These are phyloP conservation scores for Globodera rostochiensis DNA, from an alignment of 1,140 invertebrate species.

Conservation along the genomic window DNA sequence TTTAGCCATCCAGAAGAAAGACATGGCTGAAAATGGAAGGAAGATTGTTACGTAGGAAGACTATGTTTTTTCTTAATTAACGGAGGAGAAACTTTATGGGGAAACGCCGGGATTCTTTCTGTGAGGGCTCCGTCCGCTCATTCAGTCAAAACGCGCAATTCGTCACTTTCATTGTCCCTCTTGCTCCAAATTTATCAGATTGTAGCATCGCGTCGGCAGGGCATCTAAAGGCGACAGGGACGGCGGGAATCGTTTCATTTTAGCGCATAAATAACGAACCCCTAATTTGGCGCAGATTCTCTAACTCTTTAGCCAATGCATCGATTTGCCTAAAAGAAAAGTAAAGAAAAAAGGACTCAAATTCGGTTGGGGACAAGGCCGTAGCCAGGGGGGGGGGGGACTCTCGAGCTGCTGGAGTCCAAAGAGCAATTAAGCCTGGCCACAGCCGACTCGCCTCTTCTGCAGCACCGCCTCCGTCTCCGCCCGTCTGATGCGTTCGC, in stretches of 20 bases:
- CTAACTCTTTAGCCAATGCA: conserved; percentile 50
- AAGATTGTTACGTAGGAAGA: no score
- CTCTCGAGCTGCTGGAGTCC: conserved; percentile 20
- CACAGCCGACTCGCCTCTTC: not conserved
- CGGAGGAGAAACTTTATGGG: no score
- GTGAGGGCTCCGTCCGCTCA: not conserved
- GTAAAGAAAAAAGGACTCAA: not conserved
- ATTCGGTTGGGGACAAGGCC: no score
- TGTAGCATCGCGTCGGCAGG: conserved; percentile 60
- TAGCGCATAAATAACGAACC: not conserved
- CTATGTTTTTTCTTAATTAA: no score
- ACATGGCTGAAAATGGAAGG: no score
- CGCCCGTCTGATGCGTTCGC: conserved; percentile 44
- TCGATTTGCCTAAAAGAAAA: conserved; percentile 30
- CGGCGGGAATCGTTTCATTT: not conserved
- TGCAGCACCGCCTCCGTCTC: conserved; percentile 47
- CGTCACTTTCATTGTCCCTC: conserved; percentile 50
- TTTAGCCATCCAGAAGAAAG: no score
- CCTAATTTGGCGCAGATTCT: conserved; percentile 52
- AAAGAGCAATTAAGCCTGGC: conserved; percentile 37
- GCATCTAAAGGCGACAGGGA: conserved; percentile 41
- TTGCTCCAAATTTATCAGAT: conserved; percentile 59
- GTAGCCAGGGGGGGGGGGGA: no score
- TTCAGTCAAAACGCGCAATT: not conserved
- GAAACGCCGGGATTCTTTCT: conserved; percentile 3